Conservation (phyloP, 2,113 vertebrate genomes). For the Dicentrarchus labrax region DNA sequence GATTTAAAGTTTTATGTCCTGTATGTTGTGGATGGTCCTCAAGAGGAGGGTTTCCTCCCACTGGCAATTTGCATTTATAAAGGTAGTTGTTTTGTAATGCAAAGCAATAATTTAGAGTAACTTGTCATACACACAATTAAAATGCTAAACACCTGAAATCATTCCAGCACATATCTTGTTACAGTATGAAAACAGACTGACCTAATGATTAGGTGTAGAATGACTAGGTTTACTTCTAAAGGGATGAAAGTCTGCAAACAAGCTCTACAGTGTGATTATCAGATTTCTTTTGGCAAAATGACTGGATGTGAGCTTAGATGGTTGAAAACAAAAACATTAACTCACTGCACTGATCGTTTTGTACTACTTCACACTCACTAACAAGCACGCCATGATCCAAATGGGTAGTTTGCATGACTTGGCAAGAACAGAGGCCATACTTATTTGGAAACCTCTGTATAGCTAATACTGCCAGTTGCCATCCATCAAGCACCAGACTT, state of each 20-base stretch:
- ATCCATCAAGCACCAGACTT: conserved; percentile 54
- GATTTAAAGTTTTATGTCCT: no score
- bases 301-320: conserved; percentile 36
- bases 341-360: conserved; percentile 52
- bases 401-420: conserved; percentile 63
- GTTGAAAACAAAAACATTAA: conserved; percentile 55
- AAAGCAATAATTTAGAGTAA: conserved; percentile 26
- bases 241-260: conserved; percentile 41
- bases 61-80: not conserved
- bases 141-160: conserved; percentile 36
- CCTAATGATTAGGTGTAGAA: conserved; percentile 50
- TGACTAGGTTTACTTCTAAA: conserved; percentile 28
- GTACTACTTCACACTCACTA: conserved; percentile 56
- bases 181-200: conserved; percentile 47
- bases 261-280: conserved; percentile 44
- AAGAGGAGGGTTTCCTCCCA: not conserved
- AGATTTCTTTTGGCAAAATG: conserved; percentile 46
- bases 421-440: conserved; percentile 62
- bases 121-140: conserved; percentile 25
- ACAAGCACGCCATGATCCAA: conserved; percentile 62
- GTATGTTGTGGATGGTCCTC: no score
- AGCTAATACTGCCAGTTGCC: conserved; percentile 53
- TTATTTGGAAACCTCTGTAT: conserved; percentile 54
- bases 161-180: conserved; percentile 23
- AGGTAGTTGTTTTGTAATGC: conserved; percentile 16